phyloP scores from a whole-genome alignment of 2,113 vertebrate species.

The Corythornis vintsioides region DNA sequence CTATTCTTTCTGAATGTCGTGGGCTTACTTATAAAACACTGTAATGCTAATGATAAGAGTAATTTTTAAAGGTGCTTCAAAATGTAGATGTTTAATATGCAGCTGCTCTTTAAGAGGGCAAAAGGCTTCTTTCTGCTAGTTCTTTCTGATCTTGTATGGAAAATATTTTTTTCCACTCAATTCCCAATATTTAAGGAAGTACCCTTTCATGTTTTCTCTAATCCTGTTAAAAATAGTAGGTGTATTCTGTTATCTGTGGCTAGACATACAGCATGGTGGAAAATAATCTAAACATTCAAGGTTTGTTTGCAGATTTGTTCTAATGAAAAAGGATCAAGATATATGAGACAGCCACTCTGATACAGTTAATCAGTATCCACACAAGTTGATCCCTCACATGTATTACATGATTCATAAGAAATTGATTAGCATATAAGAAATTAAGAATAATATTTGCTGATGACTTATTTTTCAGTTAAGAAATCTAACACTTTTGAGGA shows the following conservation, averaged over 20 bases:
- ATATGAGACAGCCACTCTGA: slow-evolving; percentile 42
- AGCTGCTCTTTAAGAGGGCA: slow-evolving; percentile 27
- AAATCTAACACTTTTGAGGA: not conserved
- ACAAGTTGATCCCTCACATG: slow-evolving; percentile 45
- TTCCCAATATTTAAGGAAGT: slow-evolving; percentile 29
- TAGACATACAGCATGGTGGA: not conserved
- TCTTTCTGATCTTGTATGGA: not conserved
- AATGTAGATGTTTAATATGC: slow-evolving; percentile 37
- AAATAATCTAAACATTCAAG: slow-evolving; percentile 38
- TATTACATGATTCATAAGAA: slow-evolving; percentile 30
- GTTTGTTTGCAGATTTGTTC: slow-evolving; percentile 58
- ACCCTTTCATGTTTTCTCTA: not conserved
- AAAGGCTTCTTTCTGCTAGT: slow-evolving; percentile 36
- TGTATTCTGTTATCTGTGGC: not conserved
- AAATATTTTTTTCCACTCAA: not conserved
- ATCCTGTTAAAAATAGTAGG: slow-evolving; percentile 24
- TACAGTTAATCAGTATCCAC: slow-evolving; percentile 53
- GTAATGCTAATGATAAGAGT: not conserved
- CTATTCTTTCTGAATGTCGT: not conserved
- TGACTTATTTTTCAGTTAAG: slow-evolving; percentile 25
- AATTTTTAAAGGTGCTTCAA: slow-evolving; percentile 15
- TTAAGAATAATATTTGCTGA: slow-evolving; percentile 41
- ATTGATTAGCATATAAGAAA: slow-evolving; percentile 52
- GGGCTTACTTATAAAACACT: not conserved
- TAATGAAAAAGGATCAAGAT: slow-evolving; percentile 55